Base-by-base conservation (phyloP, 2,888 invertebrate species). In the Antheraea assamensis region DNA sequence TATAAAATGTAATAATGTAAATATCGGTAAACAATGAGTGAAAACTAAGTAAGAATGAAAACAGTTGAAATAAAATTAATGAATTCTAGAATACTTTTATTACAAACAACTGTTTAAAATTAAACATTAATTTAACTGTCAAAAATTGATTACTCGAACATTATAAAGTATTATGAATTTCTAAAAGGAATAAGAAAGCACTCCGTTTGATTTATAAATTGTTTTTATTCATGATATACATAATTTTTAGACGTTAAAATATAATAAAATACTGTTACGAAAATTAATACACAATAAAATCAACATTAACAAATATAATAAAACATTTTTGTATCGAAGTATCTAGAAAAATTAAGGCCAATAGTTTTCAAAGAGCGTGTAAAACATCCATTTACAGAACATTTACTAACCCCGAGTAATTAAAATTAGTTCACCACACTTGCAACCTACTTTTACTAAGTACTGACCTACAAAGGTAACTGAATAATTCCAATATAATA, bases 401-500 rank as follows among this genome's bases (percentile, higher is more conserved):
- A 58, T 24, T 24, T 58, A 24, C 13, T 13, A 24, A 24, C 24
- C 24, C 15, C 24, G 24, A 58, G 24, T 24, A 58, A 58, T 58
- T n/a, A 24, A 24, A 58, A 24, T 58, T 58, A 58, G 24, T 24
- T n/a, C n/a, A 13, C n/a, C 24, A 58, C 1, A 58, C n/a, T 58
- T 7, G n/a, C n/a, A n/a, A 58, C 58, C 58, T 58, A 58, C 10
- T 58, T 58, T 58, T 58, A 58, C 58, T 58, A 58, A 13, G 24
- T 24, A 10, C 13, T 58, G 58, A 24, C 8, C 58, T 49, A 71
- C 24, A 27, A 55, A 31, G 24, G 71, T 71, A 74, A 2, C 47
- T 66, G 72, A 72, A 73, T 73, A 52, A 52, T 7, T 52, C 21
- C 27, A 66, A 21, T 55, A 75, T 17, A 74, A 74, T 75, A 75